Conservation (phyloP, 2,797 vertebrate genomes). For the Sebastes matsubarae region DNA sequence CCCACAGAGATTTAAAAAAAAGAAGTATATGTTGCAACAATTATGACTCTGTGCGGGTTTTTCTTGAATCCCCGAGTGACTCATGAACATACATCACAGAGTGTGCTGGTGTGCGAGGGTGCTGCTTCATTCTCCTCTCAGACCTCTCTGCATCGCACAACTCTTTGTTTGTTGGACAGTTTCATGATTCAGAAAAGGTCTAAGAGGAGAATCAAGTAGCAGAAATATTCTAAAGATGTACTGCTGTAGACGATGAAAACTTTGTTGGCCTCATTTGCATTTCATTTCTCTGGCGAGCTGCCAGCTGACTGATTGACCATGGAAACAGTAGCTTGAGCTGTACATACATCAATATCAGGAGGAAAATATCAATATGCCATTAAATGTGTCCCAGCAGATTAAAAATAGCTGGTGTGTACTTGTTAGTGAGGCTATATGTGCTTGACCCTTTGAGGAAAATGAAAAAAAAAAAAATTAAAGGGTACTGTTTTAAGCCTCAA, state of each 20-base stretch:
- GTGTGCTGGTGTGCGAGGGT: conserved; percentile 36
- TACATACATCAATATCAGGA: background rate
- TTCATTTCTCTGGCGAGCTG: conserved; percentile 15
- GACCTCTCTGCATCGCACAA: conserved; percentile 30
- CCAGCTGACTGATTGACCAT: conserved; percentile 16
- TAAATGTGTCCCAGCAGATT: background rate
- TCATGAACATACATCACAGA: conserved; percentile 44
- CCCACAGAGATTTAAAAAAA: conserved; percentile 56
- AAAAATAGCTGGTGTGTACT: conserved; percentile 22
- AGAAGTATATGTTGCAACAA: conserved; percentile 61
- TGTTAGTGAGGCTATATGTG: conserved; percentile 17
- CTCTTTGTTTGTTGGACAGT: conserved; percentile 37
- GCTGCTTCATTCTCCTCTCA: conserved; percentile 44
- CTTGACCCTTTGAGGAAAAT: conserved; percentile 2
- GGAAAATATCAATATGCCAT: conserved; percentile 27
- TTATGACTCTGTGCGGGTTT: conserved; percentile 47
- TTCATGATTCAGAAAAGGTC: conserved; percentile 46
- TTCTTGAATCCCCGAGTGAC: conserved; percentile 44
- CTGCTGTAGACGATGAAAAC: conserved; percentile 16
- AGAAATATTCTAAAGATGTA: conserved; percentile 22
- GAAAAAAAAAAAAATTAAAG: background rate
- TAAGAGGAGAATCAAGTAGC: conserved; percentile 26
- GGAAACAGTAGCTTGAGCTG: background rate
- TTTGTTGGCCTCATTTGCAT: conserved; percentile 34
- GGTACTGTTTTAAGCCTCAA: conserved; percentile 4